These are phyloP conservation scores for Prietella phreatophila DNA, from an alignment of 2,113 vertebrate species.

Conservation along the genomic window DNA sequence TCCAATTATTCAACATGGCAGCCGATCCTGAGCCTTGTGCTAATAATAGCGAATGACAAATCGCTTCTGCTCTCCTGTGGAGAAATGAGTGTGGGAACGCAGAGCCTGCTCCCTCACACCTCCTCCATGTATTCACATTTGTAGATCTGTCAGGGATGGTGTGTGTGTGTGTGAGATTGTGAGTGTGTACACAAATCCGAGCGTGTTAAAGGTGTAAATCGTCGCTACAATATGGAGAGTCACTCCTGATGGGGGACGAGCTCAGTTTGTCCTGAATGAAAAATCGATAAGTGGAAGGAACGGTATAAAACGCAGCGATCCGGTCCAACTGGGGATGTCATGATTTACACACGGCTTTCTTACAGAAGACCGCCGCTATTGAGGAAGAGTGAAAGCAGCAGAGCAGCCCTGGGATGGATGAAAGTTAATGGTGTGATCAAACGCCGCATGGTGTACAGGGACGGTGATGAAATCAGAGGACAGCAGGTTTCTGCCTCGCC, in stretches of 20 bases:
- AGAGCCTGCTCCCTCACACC: slow-evolving; percentile 35
- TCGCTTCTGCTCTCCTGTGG: slow-evolving; percentile 58
- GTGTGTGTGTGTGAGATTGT: slow-evolving; percentile 5
- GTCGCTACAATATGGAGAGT: not conserved
- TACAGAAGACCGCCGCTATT: slow-evolving; percentile 63
- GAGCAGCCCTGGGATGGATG: slow-evolving; percentile 45
- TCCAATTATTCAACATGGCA: slow-evolving; percentile 60
- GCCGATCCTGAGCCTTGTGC: slow-evolving; percentile 61
- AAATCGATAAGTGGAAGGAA: slow-evolving; percentile 39
- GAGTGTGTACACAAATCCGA: not conserved
- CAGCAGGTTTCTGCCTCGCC: not conserved
- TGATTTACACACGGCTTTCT: slow-evolving; percentile 53
- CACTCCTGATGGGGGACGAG: too few relatives aligned
- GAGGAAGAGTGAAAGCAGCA: slow-evolving; percentile 44
- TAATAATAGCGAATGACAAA: slow-evolving; percentile 74
- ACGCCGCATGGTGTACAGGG: not conserved
- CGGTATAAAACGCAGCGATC: slow-evolving; percentile 8
- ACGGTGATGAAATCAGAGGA: not conserved
- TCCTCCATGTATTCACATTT: not conserved
- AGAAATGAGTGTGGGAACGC: slow-evolving; percentile 49
- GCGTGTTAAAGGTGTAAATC: not conserved
- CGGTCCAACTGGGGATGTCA: not conserved
- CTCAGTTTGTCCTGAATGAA: not conserved
- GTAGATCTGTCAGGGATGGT: not conserved
- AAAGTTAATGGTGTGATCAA: slow-evolving; percentile 41